Conservation (phyloP, 2,888 invertebrate species). For the Amiota communis region DNA sequence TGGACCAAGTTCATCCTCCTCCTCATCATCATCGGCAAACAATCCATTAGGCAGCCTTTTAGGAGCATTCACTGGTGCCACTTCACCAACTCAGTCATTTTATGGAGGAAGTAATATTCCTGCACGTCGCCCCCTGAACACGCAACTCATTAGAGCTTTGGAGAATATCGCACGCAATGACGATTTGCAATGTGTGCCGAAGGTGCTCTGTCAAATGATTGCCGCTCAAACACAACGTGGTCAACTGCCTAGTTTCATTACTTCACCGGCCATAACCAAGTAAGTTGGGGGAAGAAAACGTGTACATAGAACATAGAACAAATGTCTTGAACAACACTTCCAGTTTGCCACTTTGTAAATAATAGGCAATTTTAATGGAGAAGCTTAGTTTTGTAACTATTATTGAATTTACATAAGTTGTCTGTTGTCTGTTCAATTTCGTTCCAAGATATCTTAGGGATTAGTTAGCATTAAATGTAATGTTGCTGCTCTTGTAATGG, state of each 20-base stretch:
- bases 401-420: constrained; percentile 61
- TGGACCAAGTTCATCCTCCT: constrained; percentile 25
- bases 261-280: constrained; percentile 72
- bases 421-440: constrained; percentile 39
- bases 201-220: constrained; percentile 85
- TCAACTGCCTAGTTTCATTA: constrained; percentile 70
- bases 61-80: constrained; percentile 62
- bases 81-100: constrained; percentile 27
- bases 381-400: constrained; percentile 60
- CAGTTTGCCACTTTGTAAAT: constrained; percentile 33
- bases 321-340: neutral
- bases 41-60: constrained; percentile 68
- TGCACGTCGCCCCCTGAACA: constrained; percentile 64
- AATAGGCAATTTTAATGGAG: constrained; percentile 39
- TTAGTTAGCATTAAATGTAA: constrained; percentile 61
- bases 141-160: constrained; percentile 74
- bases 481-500: constrained; percentile 9
- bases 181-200: constrained; percentile 85
- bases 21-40: constrained; percentile 37
- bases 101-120: constrained; percentile 32
- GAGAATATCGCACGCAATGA: constrained; percentile 81
- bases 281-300: constrained; percentile 53
- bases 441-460: constrained; percentile 54
- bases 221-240: constrained; percentile 73
- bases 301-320: neutral